Evolutionary conservation across 2,888 invertebrate species (phyloP).

Genomic region (Philaethria dido): DNA sequence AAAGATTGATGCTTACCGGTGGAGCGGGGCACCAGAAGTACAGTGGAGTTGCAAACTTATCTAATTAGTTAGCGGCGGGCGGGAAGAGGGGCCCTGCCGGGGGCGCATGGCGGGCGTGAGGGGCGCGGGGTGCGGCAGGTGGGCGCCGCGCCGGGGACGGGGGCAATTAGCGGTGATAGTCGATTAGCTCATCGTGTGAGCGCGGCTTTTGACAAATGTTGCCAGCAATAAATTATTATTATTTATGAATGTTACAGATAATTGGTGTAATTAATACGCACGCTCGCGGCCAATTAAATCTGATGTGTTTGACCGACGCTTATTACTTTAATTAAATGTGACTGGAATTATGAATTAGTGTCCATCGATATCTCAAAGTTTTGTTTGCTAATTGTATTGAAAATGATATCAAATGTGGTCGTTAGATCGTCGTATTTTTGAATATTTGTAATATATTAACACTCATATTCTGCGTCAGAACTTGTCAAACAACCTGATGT

Average conservation of each 20-base stretch:
- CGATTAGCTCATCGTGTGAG: slow-evolving; percentile 83
- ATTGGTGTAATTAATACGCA: slow-evolving; percentile 65
- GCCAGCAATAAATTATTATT: slow-evolving; percentile 76
- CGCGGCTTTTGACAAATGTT: slow-evolving; percentile 82
- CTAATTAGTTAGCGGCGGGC: slow-evolving; percentile 78
- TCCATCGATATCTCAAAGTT: slow-evolving; percentile 28
- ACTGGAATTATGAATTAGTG: slow-evolving; percentile 41
- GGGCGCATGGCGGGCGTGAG: slow-evolving; percentile 47
- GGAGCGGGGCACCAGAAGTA: slow-evolving; percentile 79
- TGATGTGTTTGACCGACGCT: slow-evolving; percentile 50
- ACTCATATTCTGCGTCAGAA: neutral
- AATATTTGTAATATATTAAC: neutral
- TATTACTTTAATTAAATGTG: slow-evolving; percentile 50
- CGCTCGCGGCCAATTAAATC: slow-evolving; percentile 53
- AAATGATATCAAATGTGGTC: slow-evolving; percentile 1
- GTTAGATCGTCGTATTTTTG: neutral
- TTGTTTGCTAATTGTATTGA: slow-evolving; percentile 16
- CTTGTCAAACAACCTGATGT: slow-evolving; percentile 1
- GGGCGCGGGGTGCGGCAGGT: slow-evolving; percentile 47
- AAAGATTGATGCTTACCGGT: slow-evolving; percentile 83
- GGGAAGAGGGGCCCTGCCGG: slow-evolving; percentile 42
- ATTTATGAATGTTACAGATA: slow-evolving; percentile 69
- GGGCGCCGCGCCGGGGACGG: slow-evolving; percentile 52
- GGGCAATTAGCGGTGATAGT: slow-evolving; percentile 84
- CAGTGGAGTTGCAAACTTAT: slow-evolving; percentile 83